Evolutionary conservation across 2,113 vertebrate species (phyloP), one percentile per base, ranked within the genome.

Genomic region (Ibidorhyncha struthersii): DNA sequence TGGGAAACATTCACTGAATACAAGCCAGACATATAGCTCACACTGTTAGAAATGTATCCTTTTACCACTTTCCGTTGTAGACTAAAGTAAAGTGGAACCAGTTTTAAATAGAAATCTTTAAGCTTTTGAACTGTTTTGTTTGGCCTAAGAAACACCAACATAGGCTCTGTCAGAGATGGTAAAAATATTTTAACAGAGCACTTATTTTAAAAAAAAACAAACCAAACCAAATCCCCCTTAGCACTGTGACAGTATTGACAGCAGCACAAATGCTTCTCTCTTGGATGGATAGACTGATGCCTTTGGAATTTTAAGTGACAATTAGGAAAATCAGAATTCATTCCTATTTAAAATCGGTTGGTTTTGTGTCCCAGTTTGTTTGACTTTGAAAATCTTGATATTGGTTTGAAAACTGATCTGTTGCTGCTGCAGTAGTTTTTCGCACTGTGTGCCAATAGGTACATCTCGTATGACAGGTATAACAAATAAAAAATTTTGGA

Each of bases 391-490:
- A 34, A 25, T 69, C 17, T 25, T 12, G 20, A 2, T 52, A 1
- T 2, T 34, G 13, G 30, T 90, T 90, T 47, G 18, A 12, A 91
- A 88, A 88, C 11, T 55, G 27, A 29, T 40, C 19, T 56, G 0
- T 23, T 87, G 87, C 52, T 82, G 47, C 61, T 94, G 58, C 49
- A 65, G 72, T 32, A 26, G 58, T 32, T 87, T 72, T 52, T 11
- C 6, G 15, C 10, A 4, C 8, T 88, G 0, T 2, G 0, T n/a
- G 53, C 30, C 36, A 40, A 17, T 50, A 10, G 2, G 23, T 30
- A 3, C 47, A 22, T 25, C 19, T 43, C 0, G 0, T 23, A 3
- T 70, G 27, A 19, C 34, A 62, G 9, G 5, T 52, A 11, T n/a
- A 45, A 40, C 16, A 62, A 36, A 40, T 26, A n/a, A 18, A 10